Evolutionary conservation across 2,888 invertebrate genomes (phyloP).

Genomic region (Busseola fusca): DNA sequence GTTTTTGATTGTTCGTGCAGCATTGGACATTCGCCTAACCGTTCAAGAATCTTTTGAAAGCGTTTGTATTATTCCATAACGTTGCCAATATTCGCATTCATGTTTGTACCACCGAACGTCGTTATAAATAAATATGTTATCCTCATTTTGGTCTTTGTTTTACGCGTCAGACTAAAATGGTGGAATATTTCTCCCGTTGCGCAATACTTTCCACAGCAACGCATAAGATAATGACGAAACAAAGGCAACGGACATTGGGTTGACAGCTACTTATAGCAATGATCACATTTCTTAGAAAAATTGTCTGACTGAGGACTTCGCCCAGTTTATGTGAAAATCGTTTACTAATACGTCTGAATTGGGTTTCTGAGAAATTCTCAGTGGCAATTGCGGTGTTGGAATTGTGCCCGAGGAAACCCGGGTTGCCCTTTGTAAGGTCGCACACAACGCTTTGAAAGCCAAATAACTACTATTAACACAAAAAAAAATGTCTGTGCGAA

Average conservation of each 20-base stretch:
- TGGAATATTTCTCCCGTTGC: constrained; percentile 23
- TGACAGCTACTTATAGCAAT: constrained; percentile 32
- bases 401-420: constrained; percentile 25
- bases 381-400: constrained; percentile 22
- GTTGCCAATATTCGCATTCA: too few relatives aligned
- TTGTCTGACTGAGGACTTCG: background rate
- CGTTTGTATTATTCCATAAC: too few relatives aligned
- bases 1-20: background rate
- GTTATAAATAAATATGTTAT: background rate
- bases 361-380: constrained; percentile 4
- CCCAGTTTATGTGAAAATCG: constrained; percentile 11
- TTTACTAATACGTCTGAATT: constrained; percentile 20
- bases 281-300: constrained; percentile 27
- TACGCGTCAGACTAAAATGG: background rate
- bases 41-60: too few relatives aligned
- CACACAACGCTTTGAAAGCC: background rate
- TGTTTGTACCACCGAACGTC: background rate
- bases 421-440: background rate
- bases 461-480: too few relatives aligned
- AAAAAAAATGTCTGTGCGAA: too few relatives aligned
- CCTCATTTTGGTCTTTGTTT: background rate
- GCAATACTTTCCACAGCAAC: constrained; percentile 18
- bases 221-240: constrained; percentile 11
- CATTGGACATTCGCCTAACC: background rate
- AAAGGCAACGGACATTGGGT: background rate